Percentiles rank a stretch among this genome's conserved stretches.
These are phyloP conservation scores for Drosophila affinis DNA, from an alignment of 2,888 invertebrate species.

Conservation along the genomic window DNA sequence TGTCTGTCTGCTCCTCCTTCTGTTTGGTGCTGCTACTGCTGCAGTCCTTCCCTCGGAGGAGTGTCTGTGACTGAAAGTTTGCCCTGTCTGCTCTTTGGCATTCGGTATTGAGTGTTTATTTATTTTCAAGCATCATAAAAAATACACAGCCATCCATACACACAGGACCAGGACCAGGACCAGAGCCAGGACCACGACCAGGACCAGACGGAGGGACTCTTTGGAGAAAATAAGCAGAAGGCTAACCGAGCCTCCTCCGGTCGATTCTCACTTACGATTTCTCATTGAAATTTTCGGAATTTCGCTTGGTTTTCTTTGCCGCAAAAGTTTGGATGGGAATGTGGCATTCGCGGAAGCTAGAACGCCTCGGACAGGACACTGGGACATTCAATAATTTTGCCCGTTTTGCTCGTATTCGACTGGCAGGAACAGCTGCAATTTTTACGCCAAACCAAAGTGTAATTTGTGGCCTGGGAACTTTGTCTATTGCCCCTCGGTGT, in stretches of 20 bases:
- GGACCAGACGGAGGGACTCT: slow-evolving; percentile 22
- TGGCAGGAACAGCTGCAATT: slow-evolving; percentile 73
- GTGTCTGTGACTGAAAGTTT: slow-evolving; percentile 52
- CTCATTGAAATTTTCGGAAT: not conserved
- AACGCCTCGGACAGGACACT: slow-evolving; percentile 18
- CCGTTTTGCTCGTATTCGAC: slow-evolving; percentile 53
- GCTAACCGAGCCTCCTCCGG: not conserved
- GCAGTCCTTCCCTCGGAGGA: not conserved
- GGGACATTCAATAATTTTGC: slow-evolving; percentile 68
- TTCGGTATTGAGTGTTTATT: slow-evolving; percentile 81
- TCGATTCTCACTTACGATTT: slow-evolving; percentile 19
- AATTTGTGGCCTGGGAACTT: slow-evolving; percentile 76
- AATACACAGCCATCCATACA: slow-evolving; percentile 49
- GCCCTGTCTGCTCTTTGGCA: slow-evolving; percentile 72
- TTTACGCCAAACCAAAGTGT: slow-evolving; percentile 73
- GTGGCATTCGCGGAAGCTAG: not conserved
- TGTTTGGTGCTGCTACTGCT: not conserved
- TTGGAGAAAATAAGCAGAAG: slow-evolving; percentile 17
- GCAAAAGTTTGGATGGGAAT: not conserved
- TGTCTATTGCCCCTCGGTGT: slow-evolving; percentile 68
- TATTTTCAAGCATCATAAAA: slow-evolving; percentile 80
- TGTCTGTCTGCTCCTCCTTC: slow-evolving; percentile 9
- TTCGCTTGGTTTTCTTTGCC: not conserved
- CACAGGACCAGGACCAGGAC: not conserved
- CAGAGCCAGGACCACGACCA: not conserved